Evolutionary conservation across 1,140 invertebrate species (phyloP).

Genomic region (Dysdera silvatica): DNA sequence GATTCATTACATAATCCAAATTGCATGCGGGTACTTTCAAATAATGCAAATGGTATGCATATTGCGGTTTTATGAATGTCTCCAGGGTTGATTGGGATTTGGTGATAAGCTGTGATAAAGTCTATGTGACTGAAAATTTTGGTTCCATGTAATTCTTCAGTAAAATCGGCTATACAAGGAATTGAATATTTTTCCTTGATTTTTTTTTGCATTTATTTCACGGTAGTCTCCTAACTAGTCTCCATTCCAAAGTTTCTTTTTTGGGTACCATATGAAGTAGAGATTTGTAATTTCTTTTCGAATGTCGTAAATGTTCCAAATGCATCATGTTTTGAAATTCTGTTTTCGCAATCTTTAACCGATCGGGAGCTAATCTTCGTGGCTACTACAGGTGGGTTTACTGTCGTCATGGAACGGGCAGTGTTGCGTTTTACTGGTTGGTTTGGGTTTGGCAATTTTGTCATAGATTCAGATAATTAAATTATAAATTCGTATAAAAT

Average conservation of each 20-base stretch:
- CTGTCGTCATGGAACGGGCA: too few relatives aligned
- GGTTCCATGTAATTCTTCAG: conserved; percentile 3
- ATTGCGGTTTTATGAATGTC: conserved; percentile 27
- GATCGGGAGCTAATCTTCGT: too few relatives aligned
- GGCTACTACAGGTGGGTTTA: too few relatives aligned
- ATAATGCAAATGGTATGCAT: conserved; percentile 18
- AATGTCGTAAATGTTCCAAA: conserved; percentile 27
- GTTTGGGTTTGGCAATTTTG: too few relatives aligned
- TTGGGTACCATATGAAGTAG: conserved; percentile 29
- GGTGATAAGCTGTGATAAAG: conserved; percentile 15
- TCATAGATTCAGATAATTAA: too few relatives aligned
- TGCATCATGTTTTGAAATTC: too few relatives aligned
- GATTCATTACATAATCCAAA: conserved; percentile 27
- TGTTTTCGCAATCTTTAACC: too few relatives aligned
- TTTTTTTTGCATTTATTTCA: conserved; percentile 19
- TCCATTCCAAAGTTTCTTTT: conserved; percentile 13
- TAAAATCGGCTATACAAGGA: conserved; percentile 22
- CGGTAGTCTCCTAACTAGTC: conserved; percentile 21
- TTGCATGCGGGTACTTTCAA: conserved; percentile 24
- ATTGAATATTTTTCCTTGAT: conserved; percentile 24
- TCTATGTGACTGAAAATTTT: background rate
- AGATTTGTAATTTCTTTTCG: conserved; percentile 27
- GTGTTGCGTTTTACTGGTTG: too few relatives aligned
- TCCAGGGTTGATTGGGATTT: conserved; percentile 8
- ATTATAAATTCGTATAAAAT: too few relatives aligned